Conservation (phyloP, 2,113 vertebrate species). For the Delphinus delphis region DNA sequence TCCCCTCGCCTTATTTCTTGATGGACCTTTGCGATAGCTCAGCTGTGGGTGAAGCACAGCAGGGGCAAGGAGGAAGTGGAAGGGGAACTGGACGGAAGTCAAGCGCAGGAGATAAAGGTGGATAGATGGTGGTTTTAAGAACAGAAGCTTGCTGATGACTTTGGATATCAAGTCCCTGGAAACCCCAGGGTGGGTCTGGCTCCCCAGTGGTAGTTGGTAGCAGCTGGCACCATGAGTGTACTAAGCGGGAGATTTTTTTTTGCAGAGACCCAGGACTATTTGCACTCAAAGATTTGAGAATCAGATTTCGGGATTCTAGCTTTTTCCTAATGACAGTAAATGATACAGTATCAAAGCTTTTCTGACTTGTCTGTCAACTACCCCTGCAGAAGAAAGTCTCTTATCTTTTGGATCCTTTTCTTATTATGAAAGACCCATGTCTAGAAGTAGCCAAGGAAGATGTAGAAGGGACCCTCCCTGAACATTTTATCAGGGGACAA, state of each 20-base stretch:
- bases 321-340: not conserved
- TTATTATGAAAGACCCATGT: not conserved
- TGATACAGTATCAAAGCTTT: not conserved
- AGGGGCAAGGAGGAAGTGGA: not conserved
- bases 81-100: not conserved
- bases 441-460: not conserved
- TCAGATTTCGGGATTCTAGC: not conserved
- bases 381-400: not conserved
- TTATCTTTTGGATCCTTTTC: not conserved
- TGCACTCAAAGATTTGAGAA: not conserved
- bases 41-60: not conserved
- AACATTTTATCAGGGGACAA: not conserved
- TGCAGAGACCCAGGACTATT: not conserved
- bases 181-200: not conserved
- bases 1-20: not conserved
- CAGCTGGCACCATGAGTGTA: not conserved
- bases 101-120: not conserved
- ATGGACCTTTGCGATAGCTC: not conserved
- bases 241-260: not conserved
- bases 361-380: not conserved
- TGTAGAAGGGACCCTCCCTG: not conserved
- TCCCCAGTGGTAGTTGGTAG: not conserved
- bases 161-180: not conserved
- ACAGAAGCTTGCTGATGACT: not conserved
- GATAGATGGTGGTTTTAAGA: not conserved